phyloP scores from a whole-genome alignment of 2,797 vertebrate species.

The Pteropus rufus region DNA sequence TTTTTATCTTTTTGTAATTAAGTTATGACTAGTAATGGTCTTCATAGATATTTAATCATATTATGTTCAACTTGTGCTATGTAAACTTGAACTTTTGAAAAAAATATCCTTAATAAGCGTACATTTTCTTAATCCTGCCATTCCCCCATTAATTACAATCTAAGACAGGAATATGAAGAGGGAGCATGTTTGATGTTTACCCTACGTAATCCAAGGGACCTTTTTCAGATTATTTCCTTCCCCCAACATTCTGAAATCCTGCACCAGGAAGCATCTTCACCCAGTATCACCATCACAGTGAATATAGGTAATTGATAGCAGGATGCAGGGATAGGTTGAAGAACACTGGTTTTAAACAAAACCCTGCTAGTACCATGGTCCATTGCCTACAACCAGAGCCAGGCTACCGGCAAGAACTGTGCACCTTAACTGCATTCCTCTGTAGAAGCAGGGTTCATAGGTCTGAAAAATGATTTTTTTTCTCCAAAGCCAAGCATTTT shows the following conservation, averaged over 20 bases:
- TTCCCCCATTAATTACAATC: not conserved
- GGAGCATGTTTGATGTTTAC: not conserved
- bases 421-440: not conserved
- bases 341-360: not conserved
- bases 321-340: not conserved
- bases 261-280: not conserved
- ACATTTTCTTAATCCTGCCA: not conserved
- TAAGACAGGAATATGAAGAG: not conserved
- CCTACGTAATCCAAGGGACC: not conserved
- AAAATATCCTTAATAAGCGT: not conserved
- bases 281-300: not conserved
- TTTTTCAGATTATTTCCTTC: not conserved
- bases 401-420: not conserved
- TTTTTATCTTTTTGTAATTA: not conserved
- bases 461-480: not conserved
- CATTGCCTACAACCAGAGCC: not conserved
- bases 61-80: not conserved
- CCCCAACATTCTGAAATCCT: not conserved
- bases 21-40: not conserved
- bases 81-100: not conserved
- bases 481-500: not conserved
- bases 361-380: not conserved
- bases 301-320: not conserved
- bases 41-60: not conserved
- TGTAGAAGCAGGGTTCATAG: not conserved